A percentile compares a stretch with the other conserved stretches of the same genome.
Conservation (phyloP, 2,113 vertebrate species). For the Oenanthe oenanthe region DNA sequence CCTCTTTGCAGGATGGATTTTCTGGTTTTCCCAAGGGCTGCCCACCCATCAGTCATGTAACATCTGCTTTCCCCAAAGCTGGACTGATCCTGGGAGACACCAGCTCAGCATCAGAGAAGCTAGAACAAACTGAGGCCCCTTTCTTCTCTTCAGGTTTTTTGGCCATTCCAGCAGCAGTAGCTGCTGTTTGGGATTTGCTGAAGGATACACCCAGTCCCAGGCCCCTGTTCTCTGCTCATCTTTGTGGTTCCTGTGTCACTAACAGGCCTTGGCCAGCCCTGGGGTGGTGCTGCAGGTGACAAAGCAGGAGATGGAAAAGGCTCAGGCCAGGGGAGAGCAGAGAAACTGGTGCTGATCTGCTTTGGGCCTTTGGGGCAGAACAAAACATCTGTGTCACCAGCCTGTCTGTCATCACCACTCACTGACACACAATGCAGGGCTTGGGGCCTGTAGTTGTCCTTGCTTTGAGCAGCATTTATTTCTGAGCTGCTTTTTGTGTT, state of each 20-base stretch:
- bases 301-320: neutral
- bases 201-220: neutral
- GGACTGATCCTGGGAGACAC: neutral
- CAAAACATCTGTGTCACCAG: neutral
- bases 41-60: neutral
- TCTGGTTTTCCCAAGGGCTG: neutral
- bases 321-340: neutral
- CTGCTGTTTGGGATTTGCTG: neutral
- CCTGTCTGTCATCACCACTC: neutral
- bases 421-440: neutral
- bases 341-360: neutral
- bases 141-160: neutral
- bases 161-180: neutral
- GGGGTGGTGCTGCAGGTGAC: neutral
- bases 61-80: neutral
- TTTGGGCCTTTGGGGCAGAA: neutral
- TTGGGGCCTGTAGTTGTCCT: neutral
- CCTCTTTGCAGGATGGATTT: neutral
- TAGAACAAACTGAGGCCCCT: neutral
- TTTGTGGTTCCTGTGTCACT: neutral
- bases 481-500: neutral
- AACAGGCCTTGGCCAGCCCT: accelerated
- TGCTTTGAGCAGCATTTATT: neutral
- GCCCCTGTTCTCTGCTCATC: neutral
- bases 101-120: neutral